Conservation (phyloP, 2,797 vertebrate species). For the Cossypha polioptera region DNA sequence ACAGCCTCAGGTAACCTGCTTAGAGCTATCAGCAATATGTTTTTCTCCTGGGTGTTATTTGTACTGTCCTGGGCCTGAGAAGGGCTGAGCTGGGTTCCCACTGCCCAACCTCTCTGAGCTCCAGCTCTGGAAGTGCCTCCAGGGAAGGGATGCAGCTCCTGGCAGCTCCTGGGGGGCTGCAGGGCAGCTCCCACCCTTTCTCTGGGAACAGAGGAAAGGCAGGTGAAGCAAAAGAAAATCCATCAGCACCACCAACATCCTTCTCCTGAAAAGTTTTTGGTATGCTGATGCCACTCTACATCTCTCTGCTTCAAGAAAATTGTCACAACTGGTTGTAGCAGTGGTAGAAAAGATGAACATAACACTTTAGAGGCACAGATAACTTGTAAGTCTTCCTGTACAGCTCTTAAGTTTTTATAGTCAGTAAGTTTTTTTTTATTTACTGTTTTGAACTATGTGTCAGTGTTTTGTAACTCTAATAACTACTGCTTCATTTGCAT, state of each 20-base stretch:
- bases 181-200: neutral
- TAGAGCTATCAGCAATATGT: neutral
- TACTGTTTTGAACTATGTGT: neutral
- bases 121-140: neutral
- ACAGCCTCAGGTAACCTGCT: neutral
- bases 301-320: neutral
- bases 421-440: neutral
- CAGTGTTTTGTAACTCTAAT: neutral
- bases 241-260: neutral
- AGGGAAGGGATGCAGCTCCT: neutral
- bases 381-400: neutral
- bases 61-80: rapidly evolving
- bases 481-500: neutral
- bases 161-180: rapidly evolving
- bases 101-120: neutral
- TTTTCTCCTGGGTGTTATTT: neutral
- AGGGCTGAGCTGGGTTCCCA: neutral
- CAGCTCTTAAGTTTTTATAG: neutral
- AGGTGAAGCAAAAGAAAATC: neutral
- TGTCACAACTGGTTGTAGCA: neutral
- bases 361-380: rapidly evolving
- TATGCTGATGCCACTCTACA: neutral
- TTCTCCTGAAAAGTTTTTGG: neutral
- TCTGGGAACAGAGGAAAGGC: neutral
- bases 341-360: neutral